These are phyloP conservation scores for Pionites leucogaster DNA, from an alignment of 2,113 vertebrate species.

Conservation along the genomic window DNA sequence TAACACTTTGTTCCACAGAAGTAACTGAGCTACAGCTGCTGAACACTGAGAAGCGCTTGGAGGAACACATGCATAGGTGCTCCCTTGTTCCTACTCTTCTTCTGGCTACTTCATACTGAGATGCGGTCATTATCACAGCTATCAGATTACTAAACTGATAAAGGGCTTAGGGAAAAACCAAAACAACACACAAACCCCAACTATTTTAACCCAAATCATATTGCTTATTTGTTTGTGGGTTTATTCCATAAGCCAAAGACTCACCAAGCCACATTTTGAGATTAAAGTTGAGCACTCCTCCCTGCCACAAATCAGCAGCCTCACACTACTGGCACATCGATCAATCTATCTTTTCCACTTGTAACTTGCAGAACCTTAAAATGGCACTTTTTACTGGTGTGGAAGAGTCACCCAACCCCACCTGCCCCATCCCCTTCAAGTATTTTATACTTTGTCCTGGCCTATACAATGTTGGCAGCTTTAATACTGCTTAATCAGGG, in stretches of 20 bases:
- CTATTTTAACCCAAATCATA: not conserved
- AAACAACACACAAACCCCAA: not conserved
- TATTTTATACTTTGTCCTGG: fast-evolving
- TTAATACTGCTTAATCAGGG: not conserved
- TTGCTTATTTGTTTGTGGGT: not conserved
- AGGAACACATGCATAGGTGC: not conserved
- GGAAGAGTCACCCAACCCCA: not conserved
- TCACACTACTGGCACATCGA: not conserved
- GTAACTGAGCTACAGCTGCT: not conserved
- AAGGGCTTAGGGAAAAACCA: not conserved
- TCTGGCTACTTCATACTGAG: not conserved
- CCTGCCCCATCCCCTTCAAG: not conserved
- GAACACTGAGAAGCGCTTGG: not conserved
- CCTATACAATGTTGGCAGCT: not conserved
- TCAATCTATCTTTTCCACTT: not conserved
- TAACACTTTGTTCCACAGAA: not conserved
- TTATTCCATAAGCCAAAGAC: not conserved
- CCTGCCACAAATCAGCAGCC: not conserved
- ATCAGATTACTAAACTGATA: not conserved
- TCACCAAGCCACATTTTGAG: not conserved
- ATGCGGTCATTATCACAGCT: not conserved
- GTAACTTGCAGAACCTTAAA: not conserved
- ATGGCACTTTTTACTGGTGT: not conserved
- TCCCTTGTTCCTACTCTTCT: not conserved
- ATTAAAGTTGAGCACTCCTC: not conserved